These are phyloP conservation scores for Oscheius sp. DNA, from an alignment of 2,888 invertebrate species.

Conservation along the genomic window DNA sequence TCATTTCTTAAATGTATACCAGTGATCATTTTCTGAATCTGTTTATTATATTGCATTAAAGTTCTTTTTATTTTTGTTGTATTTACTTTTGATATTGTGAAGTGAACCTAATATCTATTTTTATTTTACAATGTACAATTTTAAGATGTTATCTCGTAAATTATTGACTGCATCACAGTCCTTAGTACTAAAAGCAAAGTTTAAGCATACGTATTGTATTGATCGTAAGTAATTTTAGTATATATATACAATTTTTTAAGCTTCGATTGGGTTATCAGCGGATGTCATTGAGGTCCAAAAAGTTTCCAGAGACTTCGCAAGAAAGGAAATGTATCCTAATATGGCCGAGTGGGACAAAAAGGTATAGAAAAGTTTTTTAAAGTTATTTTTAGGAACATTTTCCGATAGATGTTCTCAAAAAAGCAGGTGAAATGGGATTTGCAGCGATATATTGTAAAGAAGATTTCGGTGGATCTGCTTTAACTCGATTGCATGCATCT, in stretches of 20 bases:
- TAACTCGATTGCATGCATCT: slow-evolving; percentile 74
- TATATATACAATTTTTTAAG: background rate
- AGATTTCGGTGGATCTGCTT: slow-evolving; percentile 43
- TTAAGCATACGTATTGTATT: slow-evolving; percentile 18
- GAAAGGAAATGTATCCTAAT: slow-evolving; percentile 74
- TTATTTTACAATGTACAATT: background rate
- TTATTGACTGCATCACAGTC: background rate
- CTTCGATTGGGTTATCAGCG: slow-evolving; percentile 71
- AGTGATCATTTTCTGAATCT: no score
- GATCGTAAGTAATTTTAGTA: slow-evolving; percentile 6
- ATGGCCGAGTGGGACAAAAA: slow-evolving; percentile 76
- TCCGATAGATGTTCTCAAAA: slow-evolving; percentile 73
- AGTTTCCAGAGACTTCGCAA: slow-evolving; percentile 74
- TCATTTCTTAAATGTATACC: no score
- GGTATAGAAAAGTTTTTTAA: background rate
- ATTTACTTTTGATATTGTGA: background rate
- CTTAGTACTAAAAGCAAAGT: background rate
- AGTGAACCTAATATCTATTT: background rate
- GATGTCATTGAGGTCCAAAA: slow-evolving; percentile 75
- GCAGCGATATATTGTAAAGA: slow-evolving; percentile 74
- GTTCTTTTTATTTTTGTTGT: background rate
- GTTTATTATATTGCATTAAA: no score
- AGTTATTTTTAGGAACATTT: slow-evolving; percentile 70
- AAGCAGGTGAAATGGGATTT: slow-evolving; percentile 75
- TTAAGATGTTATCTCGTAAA: slow-evolving; percentile 11